Percentiles rank a stretch among this genome's conserved stretches.
These are phyloP conservation scores for Terebella lapidaria DNA, from an alignment of 2,888 invertebrate species.

Conservation along the genomic window DNA sequence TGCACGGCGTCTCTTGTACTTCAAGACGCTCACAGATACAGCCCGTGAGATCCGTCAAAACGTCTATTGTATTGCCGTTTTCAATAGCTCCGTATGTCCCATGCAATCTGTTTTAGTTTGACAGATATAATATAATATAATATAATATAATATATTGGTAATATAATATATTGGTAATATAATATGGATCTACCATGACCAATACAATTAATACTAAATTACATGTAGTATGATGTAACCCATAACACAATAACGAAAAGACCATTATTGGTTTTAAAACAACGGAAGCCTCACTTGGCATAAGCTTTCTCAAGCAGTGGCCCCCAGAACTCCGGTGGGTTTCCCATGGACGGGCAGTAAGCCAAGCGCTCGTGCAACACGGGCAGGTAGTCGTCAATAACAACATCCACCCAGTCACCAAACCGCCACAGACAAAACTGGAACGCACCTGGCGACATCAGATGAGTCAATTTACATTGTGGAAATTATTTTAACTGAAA, in stretches of 20 bases:
- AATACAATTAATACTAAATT: no score
- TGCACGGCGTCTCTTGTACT: neutral
- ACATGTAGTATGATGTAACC: no score
- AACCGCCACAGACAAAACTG: constrained; percentile 86
- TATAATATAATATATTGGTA: no score
- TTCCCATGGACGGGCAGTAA: constrained; percentile 61
- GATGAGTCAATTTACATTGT: neutral
- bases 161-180: no score
- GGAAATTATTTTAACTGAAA: neutral
- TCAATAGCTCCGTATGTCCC: constrained; percentile 47
- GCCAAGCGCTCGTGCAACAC: constrained; percentile 65
- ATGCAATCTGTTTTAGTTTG: constrained; percentile 45
- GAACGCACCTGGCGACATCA: constrained; percentile 61
- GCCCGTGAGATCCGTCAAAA: constrained; percentile 43
- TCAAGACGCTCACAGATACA: constrained; percentile 35
- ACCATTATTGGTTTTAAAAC: no score
- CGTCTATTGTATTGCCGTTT: constrained; percentile 37
- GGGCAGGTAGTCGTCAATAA: constrained; percentile 72
- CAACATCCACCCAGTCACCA: constrained; percentile 71
- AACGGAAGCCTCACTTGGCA: constrained; percentile 71
- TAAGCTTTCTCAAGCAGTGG: constrained; percentile 75
- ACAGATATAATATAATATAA: no score
- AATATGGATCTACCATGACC: no score
- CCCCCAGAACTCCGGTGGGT: constrained; percentile 67
- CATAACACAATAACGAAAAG: no score